Conservation (phyloP, 1,140 invertebrate species). For the Bombus confusus region DNA sequence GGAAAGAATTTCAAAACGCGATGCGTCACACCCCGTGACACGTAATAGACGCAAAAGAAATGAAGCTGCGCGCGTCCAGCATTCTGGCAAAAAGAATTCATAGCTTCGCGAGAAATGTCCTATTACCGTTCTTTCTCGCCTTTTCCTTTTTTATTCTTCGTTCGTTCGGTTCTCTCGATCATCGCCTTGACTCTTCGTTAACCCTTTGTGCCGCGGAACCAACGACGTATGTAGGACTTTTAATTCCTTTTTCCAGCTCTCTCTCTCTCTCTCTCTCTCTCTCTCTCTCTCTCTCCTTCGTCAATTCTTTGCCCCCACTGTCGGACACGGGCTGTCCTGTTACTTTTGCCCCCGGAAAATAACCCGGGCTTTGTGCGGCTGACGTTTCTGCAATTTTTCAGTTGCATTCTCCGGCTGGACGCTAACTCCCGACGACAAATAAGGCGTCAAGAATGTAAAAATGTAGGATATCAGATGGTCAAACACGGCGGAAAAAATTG, state of each 20-base stretch:
- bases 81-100: conserved; percentile 18
- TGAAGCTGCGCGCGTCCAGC: conserved; percentile 12
- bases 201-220: conserved; percentile 25
- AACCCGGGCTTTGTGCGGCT: conserved; percentile 32
- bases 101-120: conserved; percentile 32
- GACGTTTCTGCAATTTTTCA: conserved; percentile 46
- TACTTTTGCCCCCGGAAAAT: conserved; percentile 41
- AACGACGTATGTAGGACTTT: conserved; percentile 43
- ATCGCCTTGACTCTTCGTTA: conserved; percentile 39
- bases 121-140: conserved; percentile 16
- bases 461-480: not conserved
- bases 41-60: conserved; percentile 49
- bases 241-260: not conserved
- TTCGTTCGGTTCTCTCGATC: conserved; percentile 14
- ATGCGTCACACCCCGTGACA: conserved; percentile 34
- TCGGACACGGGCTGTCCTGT: conserved; percentile 25
- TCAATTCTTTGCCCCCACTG: not conserved
- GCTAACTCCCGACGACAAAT: conserved; percentile 24
- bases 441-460: conserved; percentile 3
- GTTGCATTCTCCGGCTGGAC: not conserved
- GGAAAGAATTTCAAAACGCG: conserved; percentile 51
- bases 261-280: no score
- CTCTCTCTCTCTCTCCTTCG: no score
- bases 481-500: not conserved
- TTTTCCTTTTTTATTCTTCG: conserved; percentile 9